Evolutionary conservation across 2,888 invertebrate genomes (phyloP).

Genomic region (Gymnoscelis rufifasciata): DNA sequence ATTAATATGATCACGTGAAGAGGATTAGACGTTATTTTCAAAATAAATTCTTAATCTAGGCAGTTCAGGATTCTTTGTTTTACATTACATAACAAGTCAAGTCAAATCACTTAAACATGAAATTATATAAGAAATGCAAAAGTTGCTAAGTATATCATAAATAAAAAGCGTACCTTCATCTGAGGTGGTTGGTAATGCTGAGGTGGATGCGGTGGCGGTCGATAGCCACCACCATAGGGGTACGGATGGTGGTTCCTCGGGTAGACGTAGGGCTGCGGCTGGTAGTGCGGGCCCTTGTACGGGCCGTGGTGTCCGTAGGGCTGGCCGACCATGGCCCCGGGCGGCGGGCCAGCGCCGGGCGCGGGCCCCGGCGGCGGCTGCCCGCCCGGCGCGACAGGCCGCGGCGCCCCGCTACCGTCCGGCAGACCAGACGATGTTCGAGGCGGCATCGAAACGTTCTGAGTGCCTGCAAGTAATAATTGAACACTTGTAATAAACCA

Average conservation of each 20-base stretch:
- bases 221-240: slow-evolving; percentile 67
- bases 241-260: slow-evolving; percentile 74
- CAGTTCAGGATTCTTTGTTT: too few relatives aligned
- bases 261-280: slow-evolving; percentile 70
- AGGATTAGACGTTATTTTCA: too few relatives aligned
- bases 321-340: slow-evolving; percentile 65
- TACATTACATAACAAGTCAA: too few relatives aligned
- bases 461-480: slow-evolving; percentile 81
- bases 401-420: slow-evolving; percentile 72
- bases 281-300: slow-evolving; percentile 70
- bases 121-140: too few relatives aligned
- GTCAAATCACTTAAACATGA: too few relatives aligned
- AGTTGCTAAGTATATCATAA: too few relatives aligned
- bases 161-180: slow-evolving; percentile 62
- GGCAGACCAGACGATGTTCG: slow-evolving; percentile 91
- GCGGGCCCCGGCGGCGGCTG: slow-evolving; percentile 42
- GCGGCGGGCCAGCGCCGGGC: slow-evolving; percentile 58
- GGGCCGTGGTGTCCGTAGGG: slow-evolving; percentile 62
- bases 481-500: not conserved
- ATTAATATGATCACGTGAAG: too few relatives aligned
- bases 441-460: slow-evolving; percentile 97
- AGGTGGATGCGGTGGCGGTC: slow-evolving; percentile 66
- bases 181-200: slow-evolving; percentile 62
- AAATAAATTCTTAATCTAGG: too few relatives aligned
- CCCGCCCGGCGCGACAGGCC: slow-evolving; percentile 45